Base-by-base conservation (phyloP, 2,113 vertebrate species). In the Pycnonotus jocosus region DNA sequence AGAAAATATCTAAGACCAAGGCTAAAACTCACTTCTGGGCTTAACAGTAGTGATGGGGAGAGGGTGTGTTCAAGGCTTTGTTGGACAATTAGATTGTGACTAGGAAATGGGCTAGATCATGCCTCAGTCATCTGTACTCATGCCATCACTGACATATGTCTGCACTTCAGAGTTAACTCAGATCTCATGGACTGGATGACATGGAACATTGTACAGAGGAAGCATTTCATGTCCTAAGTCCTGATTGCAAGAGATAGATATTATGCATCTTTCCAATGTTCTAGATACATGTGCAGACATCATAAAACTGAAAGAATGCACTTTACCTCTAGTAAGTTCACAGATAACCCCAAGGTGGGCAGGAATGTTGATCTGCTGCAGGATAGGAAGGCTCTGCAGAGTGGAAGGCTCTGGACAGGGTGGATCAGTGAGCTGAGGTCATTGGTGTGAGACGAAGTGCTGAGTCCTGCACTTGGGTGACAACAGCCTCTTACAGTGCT, bases 401-500 rank as follows among this genome's bases (percentile, higher is more conserved):
- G 7, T 51, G 45, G 10, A 48, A 15, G 42, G 31, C 35, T 48
- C 18, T 37, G 62, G 31, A 37, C 25, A 56, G 47, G 54, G 7
- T 16, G n/a, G 40, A 35, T 38, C 33, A 21, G 7, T 31, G 40
- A 15, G 10, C 35, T 48, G 20, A 28, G 31, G 40, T 15, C 40
- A 62, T 3, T 10, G 33, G 18, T 23, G 28, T 35, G n/a, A 40
- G 23, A 2, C 19, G 0, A 47, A 54, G n/a, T 11, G 6, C 25
- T 48, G 56, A 31, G 35, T 48, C 21, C 42, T 48, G 18, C 10
- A 27, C 21, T 35, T 69, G 54, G 12, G 30, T 69, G 35, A 42
- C 21, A 47, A 35, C 13, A 54, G 23, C 14, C 25, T n/a, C 54
- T 40, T 61, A n/a, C 30, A 62, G 18, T 7, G 10, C 47, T 48